phyloP scores from a whole-genome alignment of 2,797 vertebrate genomes.

The Sebastes oblongus region DNA sequence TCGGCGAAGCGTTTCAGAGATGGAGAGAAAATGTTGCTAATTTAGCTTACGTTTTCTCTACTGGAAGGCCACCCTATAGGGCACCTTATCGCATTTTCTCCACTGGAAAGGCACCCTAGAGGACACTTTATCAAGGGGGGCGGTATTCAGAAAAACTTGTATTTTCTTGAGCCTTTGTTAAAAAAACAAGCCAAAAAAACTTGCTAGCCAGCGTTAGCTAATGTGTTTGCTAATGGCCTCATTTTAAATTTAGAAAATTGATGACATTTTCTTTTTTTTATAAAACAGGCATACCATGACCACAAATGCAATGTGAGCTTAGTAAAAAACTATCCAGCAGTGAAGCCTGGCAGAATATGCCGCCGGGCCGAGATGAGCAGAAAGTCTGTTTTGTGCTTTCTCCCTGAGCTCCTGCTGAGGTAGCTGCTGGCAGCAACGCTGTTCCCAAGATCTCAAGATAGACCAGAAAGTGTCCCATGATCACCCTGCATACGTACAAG shows the following conservation, averaged over 20 bases:
- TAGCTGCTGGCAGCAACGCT: slow-evolving; percentile 22
- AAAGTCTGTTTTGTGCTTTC: slow-evolving; percentile 37
- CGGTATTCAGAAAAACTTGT: too few species aligned
- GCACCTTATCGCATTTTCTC: too few species aligned
- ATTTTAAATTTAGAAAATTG: slow-evolving; percentile 3
- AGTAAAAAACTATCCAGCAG: not conserved
- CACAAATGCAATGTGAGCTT: not conserved
- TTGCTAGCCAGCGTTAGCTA: not conserved
- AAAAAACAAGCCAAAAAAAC: too few species aligned
- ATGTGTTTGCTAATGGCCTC: not conserved
- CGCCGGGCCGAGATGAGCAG: not conserved
- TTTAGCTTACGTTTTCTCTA: not conserved
- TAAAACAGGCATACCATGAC: not conserved
- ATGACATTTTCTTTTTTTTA: not conserved
- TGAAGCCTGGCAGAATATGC: not conserved
- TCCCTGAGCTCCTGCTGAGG: slow-evolving; percentile 31
- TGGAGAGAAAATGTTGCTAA: not conserved
- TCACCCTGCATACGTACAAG: not conserved
- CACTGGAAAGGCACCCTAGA: too few species aligned
- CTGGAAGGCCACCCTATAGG: too few species aligned
- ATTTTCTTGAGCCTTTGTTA: too few species aligned
- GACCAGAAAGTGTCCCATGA: slow-evolving; percentile 43
- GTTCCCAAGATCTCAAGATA: slow-evolving; percentile 41
- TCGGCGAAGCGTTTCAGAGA: not conserved
- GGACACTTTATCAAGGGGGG: too few species aligned